Evolutionary conservation across 2,797 vertebrate genomes (phyloP), one percentile per base, ranked within the genome.

Genomic region (Fistularia commersonii): DNA sequence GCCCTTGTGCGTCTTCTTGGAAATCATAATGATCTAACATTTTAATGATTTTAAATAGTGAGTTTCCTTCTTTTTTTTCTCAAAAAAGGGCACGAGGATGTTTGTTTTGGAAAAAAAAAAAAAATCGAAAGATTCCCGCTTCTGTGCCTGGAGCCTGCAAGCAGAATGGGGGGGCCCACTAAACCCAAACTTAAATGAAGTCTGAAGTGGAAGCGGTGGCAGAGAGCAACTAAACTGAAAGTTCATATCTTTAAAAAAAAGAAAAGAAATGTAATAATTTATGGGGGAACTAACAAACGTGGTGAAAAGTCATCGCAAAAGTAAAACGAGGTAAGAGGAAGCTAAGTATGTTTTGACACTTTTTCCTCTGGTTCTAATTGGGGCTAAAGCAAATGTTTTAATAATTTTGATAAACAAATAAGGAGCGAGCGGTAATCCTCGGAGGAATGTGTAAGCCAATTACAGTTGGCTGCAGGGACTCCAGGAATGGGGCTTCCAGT

Each of bases 391-490:
- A 72, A 80, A 81, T 63, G 64, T 77, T 80, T 72, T 38, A 73
- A 69, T 69, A 11, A 59, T 60, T 56, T 58, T 61, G 45, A 23
- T 54, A 66, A 80, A 77, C 62, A 74, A 78, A 83, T 83, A 74
- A 55, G 54, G 59, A 71, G 64, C 61, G 64, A 79, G 67, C 41
- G 42, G 59, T 74, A 82, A 84, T 87, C 77, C 76, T 70, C 37
- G 36, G 65, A 80, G 71, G 75, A 87, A 86, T 80, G 72, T 71
- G 50, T 79, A 82, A 87, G 70, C 76, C 75, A 79, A 81, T 82
- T 82, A 83, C 38, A 6, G 40, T 53, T 65, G 65, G 57, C 68
- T 81, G 76, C 64, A 55, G 61, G 66, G 74, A 72, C 75, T 62
- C 45, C 51, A 46, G 69, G 66, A 79, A 72, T 61, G 66, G 57